phyloP scores from a whole-genome alignment of 1,140 invertebrate species.

The Leptonema lineaticorne region DNA sequence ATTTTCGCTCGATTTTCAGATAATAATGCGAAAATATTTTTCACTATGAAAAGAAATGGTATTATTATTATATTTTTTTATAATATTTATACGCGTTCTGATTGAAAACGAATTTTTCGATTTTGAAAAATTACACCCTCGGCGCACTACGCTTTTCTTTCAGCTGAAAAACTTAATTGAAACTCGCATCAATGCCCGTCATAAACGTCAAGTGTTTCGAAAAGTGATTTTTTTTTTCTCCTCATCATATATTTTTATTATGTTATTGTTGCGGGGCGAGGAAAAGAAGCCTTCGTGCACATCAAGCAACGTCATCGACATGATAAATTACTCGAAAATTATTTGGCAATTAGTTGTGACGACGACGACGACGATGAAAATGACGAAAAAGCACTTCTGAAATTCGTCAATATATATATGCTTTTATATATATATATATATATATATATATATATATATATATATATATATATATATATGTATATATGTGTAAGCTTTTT shows the following conservation, averaged over 20 bases:
- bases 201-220: neutral
- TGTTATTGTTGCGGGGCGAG: neutral
- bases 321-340: conserved; percentile 23
- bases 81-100: too few relatives aligned
- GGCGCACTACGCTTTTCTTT: conserved; percentile 1
- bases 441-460: neutral
- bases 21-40: too few relatives aligned
- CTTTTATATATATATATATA: neutral
- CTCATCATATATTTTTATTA: neutral
- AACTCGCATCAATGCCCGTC: conserved; percentile 1
- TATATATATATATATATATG: neutral
- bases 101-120: too few relatives aligned
- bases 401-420: neutral
- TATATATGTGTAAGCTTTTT: neutral
- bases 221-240: neutral
- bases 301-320: conserved; percentile 19
- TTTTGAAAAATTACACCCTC: neutral
- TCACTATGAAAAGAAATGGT: too few relatives aligned
- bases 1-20: too few relatives aligned
- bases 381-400: neutral
- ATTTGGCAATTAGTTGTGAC: conserved; percentile 19
- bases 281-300: conserved; percentile 14
- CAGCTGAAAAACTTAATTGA: conserved; percentile 10
- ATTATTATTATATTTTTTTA: too few relatives aligned
- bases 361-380: conserved; percentile 6